These are phyloP conservation scores for Pipistrellus nathusii DNA, from an alignment of 2,797 vertebrate species.

Conservation along the genomic window DNA sequence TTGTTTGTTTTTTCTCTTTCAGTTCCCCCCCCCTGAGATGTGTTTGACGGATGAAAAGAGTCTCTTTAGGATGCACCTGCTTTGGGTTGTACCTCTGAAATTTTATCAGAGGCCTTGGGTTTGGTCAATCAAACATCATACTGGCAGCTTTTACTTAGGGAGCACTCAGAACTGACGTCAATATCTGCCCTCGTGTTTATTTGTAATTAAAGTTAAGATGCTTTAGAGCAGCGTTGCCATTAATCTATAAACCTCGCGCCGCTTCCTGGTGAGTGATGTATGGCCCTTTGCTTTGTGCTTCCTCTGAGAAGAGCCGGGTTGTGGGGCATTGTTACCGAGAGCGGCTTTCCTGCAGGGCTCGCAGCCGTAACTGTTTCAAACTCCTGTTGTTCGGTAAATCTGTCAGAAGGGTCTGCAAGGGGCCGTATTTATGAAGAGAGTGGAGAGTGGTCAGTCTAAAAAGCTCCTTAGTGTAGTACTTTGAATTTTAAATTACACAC, in stretches of 20 bases:
- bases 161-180: neutral
- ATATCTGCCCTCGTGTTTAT: conserved; percentile 57
- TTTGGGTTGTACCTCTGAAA: neutral
- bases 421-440: conserved; percentile 86
- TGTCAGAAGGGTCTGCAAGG: conserved; percentile 86
- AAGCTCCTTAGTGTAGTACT: conserved; percentile 94
- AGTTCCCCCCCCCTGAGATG: no score
- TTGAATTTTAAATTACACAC: conserved; percentile 97
- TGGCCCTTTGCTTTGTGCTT: conserved; percentile 67
- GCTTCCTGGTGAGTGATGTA: conserved; percentile 57
- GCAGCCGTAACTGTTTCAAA: conserved; percentile 74
- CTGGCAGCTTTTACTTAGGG: neutral
- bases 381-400: conserved; percentile 91
- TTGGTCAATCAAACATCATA: neutral
- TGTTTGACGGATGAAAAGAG: neutral
- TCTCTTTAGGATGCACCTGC: neutral
- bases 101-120: neutral
- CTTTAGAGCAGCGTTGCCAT: conserved; percentile 58
- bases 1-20: neutral
- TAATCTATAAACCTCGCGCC: conserved; percentile 47
- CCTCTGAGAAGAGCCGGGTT: conserved; percentile 55
- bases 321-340: neutral
- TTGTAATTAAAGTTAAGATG: conserved; percentile 77
- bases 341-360: conserved; percentile 55
- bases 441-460: conserved; percentile 91